Conservation (phyloP, 1,140 invertebrate species). For the Mamestra configurata region DNA sequence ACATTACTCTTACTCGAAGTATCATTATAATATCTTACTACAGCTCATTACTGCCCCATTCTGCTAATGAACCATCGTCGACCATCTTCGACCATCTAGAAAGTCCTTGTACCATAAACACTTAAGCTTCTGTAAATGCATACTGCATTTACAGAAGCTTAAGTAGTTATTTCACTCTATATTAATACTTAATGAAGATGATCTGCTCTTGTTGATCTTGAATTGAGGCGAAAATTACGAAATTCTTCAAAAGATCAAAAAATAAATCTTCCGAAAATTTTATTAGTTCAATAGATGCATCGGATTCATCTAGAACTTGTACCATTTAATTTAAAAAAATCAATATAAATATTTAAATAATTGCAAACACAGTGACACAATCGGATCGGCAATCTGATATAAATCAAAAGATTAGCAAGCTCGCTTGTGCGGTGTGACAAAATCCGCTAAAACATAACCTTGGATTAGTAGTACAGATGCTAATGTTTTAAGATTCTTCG, state of each 20-base stretch:
- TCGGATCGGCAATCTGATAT: conserved; percentile 2
- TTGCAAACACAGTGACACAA: not conserved
- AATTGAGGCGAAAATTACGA: not conserved
- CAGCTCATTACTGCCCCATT: not conserved
- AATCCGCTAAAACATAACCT: not conserved
- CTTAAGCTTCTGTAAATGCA: too few relatives aligned
- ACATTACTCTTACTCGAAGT: not conserved
- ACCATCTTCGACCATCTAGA: not conserved
- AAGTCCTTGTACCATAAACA: not conserved
- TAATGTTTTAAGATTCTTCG: not conserved
- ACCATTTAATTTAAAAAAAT: not conserved
- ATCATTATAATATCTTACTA: not conserved
- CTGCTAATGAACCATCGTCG: not conserved
- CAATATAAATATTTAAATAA: conserved; percentile 12
- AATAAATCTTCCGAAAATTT: not conserved
- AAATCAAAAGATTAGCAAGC: conserved; percentile 1
- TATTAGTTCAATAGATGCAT: not conserved
- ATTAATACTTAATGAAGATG: not conserved
- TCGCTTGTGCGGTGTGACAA: not conserved
- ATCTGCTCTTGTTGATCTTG: not conserved
- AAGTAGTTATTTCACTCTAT: not conserved
- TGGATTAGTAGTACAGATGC: not conserved
- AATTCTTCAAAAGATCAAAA: not conserved
- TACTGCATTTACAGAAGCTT: not conserved
- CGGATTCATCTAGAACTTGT: not conserved